These are phyloP conservation scores for Globodera ellingtonae DNA, from an alignment of 1,140 invertebrate species.

Conservation along the genomic window DNA sequence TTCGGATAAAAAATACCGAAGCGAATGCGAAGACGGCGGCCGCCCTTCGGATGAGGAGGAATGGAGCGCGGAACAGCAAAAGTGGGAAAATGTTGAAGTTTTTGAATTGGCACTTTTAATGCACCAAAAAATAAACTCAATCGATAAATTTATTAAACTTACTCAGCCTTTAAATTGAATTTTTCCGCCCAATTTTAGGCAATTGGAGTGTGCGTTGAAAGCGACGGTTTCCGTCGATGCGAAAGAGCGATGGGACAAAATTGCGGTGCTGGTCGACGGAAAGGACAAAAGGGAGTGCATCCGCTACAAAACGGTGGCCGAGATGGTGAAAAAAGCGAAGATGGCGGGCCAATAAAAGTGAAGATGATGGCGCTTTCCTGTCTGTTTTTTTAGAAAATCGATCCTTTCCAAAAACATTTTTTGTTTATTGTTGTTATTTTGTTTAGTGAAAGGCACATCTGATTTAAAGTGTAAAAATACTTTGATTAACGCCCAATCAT, in stretches of 20 bases:
- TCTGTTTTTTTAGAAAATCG: too few species aligned
- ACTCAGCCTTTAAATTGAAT: not conserved
- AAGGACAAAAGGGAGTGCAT: constrained; percentile 93
- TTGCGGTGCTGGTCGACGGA: constrained; percentile 83
- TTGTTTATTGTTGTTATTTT: too few species aligned
- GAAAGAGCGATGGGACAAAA: constrained; percentile 87
- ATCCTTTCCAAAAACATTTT: too few species aligned
- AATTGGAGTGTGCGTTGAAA: constrained; percentile 90
- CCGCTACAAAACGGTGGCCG: constrained; percentile 80
- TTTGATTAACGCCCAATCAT: too few species aligned
- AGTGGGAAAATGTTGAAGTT: constrained; percentile 6
- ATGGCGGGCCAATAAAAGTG: constrained; percentile 7
- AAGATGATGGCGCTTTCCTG: not conserved
- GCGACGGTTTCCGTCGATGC: constrained; percentile 81
- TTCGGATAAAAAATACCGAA: constrained; percentile 4
- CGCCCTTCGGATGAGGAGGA: constrained; percentile 23
- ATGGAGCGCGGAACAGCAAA: constrained; percentile 52
- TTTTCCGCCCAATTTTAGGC: not conserved
- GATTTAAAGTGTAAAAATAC: too few species aligned
- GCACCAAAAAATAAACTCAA: too few species aligned
- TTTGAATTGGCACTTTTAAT: not conserved
- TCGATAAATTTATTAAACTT: too few species aligned
- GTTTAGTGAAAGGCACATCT: too few species aligned
- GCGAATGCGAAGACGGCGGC: not conserved
- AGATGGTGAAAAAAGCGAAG: constrained; percentile 40